Percentiles rank a stretch among this genome's conserved stretches.
Evolutionary conservation across 2,113 vertebrate genomes (phyloP).

Genomic region (Catagonus wagneri): DNA sequence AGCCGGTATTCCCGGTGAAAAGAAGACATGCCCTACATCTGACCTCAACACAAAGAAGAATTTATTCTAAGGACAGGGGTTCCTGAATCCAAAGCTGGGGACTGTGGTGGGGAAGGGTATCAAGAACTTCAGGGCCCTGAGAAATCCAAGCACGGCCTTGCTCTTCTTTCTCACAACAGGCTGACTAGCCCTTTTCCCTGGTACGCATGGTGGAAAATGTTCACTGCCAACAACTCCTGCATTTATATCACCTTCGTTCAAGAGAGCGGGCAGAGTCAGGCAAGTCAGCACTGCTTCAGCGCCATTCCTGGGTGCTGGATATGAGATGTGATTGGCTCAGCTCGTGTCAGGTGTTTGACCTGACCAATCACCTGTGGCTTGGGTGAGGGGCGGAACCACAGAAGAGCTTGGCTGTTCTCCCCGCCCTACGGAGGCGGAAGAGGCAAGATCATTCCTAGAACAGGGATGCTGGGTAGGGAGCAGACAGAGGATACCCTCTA

Average conservation of each 20-base stretch:
- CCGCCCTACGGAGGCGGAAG: background rate
- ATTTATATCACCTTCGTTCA: background rate
- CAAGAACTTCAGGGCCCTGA: background rate
- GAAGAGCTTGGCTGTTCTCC: background rate
- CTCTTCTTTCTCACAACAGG: constrained; percentile 8
- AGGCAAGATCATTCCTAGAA: background rate
- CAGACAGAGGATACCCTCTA: background rate
- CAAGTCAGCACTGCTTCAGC: background rate
- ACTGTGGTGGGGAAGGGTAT: background rate
- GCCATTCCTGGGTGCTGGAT: background rate
- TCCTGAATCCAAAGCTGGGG: background rate
- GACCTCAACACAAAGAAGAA: background rate
- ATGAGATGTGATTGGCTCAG: background rate
- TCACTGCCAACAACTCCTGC: background rate
- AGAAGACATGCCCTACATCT: background rate
- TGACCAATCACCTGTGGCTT: background rate
- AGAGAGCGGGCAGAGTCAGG: background rate
- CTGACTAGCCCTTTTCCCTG: background rate
- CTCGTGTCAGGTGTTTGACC: background rate
- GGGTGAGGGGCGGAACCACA: background rate
- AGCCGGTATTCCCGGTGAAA: background rate
- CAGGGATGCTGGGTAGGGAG: background rate
- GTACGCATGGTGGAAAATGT: background rate
- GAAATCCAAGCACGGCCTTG: background rate
- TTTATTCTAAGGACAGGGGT: background rate